Evolutionary conservation across 2,113 vertebrate species (phyloP), one percentile per base, ranked within the genome.

Genomic region (Epinephelus fuscoguttatus): DNA sequence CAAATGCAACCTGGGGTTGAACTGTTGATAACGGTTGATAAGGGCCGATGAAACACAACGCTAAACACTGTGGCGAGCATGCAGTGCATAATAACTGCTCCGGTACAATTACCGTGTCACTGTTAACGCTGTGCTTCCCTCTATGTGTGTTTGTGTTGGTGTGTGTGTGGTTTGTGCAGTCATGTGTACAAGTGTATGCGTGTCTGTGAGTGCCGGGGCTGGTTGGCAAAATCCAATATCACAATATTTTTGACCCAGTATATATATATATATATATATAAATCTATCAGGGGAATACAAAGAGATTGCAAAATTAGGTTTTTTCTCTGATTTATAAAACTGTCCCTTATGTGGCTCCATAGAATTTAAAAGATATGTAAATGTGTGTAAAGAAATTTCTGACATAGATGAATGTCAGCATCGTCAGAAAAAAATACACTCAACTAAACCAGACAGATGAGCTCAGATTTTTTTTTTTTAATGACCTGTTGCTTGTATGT

Each of bases 1-100:
- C 88, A 90, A 91, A 92, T 63, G 60, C 86, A 85, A 86, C 86
- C 89, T 59, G 80, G 27, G 76, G 30, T 75, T 88, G 86, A 90
- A 90, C 84, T 78, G 76, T 81, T 77, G 86, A 90, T 88, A 84
- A 81, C 69, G 63, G 53, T 67, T 89, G 84, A 91, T 90, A 86
- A 84, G 68, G 78, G 53, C 62, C 55, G 53, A 50, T 70, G 72
- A 79, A 90, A 88, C 81, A 73, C 33, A 50, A 42, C 3, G 14
- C 60, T 77, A 42, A 85, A 78, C 66, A 42, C 30, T 76, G 18
- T 10, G 27, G 33, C 33, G 42, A 60, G 64, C 64, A 45, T 68
- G 70, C 27, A 33, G 61, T 52, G 68, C 30, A 80, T 84, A 71
- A 80, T 61, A 81, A 85, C 53, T 25, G 50, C 27, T 3, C 30